Evolutionary conservation across 2,888 invertebrate species (phyloP).

Genomic region (Dromius quadrimaculatus): DNA sequence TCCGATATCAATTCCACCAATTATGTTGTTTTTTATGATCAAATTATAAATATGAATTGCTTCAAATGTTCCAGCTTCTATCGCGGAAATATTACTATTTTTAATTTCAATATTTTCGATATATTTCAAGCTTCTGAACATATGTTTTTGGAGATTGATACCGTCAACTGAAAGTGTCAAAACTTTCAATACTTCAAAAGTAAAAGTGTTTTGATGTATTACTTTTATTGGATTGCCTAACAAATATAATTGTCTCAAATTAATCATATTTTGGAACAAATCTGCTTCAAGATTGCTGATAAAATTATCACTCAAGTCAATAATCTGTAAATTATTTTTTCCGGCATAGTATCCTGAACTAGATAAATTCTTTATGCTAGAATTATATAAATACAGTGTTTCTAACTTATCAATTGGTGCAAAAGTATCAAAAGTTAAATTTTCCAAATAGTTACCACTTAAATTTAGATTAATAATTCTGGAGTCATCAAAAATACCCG

Average conservation of each 20-base stretch:
- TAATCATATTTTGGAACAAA: not conserved
- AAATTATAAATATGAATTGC: not conserved
- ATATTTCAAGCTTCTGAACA: not conserved
- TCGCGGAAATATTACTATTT: not conserved
- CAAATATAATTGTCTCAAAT: conserved; percentile 12
- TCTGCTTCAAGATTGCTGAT: not conserved
- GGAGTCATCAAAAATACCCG: not conserved
- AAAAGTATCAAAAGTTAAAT: not conserved
- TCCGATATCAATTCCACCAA: not conserved
- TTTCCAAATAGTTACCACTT: conserved; percentile 14
- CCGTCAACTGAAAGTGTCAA: not conserved
- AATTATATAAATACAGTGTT: conserved; percentile 18
- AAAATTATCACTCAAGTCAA: conserved; percentile 14
- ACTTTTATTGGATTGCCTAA: conserved; percentile 5
- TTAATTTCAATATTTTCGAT: not conserved
- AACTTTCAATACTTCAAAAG: conserved; percentile 5
- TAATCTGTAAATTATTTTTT: not conserved
- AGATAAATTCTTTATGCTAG: not conserved
- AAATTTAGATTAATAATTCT: not conserved
- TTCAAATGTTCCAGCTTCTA: not conserved
- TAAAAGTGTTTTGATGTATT: conserved; percentile 5
- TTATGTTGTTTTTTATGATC: not conserved
- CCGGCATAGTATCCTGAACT: not conserved
- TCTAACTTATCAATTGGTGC: not conserved
- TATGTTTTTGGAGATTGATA: not conserved